phyloP scores from a whole-genome alignment of 2,113 vertebrate species.

The Manacus vitellinus region DNA sequence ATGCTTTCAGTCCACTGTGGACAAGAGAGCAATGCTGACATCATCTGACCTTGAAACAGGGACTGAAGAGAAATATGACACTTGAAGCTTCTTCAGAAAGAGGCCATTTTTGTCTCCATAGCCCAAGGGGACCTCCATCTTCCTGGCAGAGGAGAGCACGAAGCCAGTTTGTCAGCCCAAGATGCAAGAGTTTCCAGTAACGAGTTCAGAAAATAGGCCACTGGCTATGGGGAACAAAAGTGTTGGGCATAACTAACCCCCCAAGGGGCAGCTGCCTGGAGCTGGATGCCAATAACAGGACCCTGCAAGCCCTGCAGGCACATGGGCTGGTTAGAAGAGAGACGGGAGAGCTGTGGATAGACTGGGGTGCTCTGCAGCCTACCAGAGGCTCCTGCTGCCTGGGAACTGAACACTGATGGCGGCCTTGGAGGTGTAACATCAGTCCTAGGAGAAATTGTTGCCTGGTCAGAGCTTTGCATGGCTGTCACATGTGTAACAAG shows the following conservation, averaged over 20 bases:
- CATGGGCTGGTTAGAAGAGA: not conserved
- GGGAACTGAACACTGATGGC: not conserved
- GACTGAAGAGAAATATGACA: not conserved
- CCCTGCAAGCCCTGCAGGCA: not conserved
- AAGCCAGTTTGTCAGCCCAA: not conserved
- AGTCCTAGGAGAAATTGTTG: not conserved
- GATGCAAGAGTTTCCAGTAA: not conserved
- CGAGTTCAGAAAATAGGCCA: not conserved
- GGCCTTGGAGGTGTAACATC: not conserved
- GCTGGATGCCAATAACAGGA: not conserved
- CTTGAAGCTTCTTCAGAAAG: not conserved
- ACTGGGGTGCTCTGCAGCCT: not conserved
- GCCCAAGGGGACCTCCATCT: not conserved
- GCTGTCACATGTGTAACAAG: not conserved
- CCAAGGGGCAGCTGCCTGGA: accelerated
- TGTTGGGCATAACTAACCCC: accelerated
- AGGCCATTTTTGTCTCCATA: not conserved
- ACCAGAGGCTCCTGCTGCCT: not conserved
- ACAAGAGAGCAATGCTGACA: not conserved
- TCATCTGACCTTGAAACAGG: not conserved
- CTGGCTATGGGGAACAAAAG: not conserved
- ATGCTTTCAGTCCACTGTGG: not conserved
- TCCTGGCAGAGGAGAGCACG: not conserved
- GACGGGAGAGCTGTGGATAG: accelerated
- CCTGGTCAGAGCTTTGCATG: not conserved